phyloP scores from a whole-genome alignment of 2,888 invertebrate species.

The Griposia aprilina region DNA sequence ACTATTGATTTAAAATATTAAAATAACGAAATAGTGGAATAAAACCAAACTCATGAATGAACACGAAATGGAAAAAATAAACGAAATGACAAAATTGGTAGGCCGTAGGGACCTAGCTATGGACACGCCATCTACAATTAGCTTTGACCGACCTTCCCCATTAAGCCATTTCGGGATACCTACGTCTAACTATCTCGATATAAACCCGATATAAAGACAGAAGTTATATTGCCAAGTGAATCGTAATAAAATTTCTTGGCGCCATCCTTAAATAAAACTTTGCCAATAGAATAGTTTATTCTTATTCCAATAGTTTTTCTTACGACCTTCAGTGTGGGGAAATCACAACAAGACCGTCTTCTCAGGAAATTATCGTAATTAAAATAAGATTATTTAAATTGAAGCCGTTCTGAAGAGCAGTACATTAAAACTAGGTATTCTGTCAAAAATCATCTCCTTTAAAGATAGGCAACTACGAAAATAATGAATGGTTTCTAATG shows the following conservation, averaged over 20 bases:
- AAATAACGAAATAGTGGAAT: too few relatives aligned
- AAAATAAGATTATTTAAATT: slow-evolving; percentile 8
- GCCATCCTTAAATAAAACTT: not conserved
- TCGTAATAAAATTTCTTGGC: not conserved
- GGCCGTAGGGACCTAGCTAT: too few relatives aligned
- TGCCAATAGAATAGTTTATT: slow-evolving; percentile 19
- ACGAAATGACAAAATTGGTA: too few relatives aligned
- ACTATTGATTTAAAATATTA: too few relatives aligned
- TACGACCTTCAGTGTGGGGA: slow-evolving; percentile 19
- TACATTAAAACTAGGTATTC: not conserved
- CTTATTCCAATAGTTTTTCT: slow-evolving; percentile 19
- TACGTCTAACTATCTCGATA: not conserved
- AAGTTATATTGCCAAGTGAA: not conserved
- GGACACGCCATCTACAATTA: too few relatives aligned
- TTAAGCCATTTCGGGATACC: not conserved
- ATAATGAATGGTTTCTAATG: slow-evolving; percentile 40
- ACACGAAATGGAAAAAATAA: too few relatives aligned
- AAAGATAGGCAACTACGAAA: slow-evolving; percentile 4
- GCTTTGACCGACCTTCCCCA: too few relatives aligned
- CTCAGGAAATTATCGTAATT: slow-evolving; percentile 3
- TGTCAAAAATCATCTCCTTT: slow-evolving; percentile 5
- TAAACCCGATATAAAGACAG: not conserved
- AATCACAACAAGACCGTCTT: slow-evolving; percentile 12
- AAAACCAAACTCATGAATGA: too few relatives aligned
- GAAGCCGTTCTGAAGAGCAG: not conserved